Evolutionary conservation across 2,888 invertebrate species (phyloP).

Genomic region (Tryphoninae sp.): DNA sequence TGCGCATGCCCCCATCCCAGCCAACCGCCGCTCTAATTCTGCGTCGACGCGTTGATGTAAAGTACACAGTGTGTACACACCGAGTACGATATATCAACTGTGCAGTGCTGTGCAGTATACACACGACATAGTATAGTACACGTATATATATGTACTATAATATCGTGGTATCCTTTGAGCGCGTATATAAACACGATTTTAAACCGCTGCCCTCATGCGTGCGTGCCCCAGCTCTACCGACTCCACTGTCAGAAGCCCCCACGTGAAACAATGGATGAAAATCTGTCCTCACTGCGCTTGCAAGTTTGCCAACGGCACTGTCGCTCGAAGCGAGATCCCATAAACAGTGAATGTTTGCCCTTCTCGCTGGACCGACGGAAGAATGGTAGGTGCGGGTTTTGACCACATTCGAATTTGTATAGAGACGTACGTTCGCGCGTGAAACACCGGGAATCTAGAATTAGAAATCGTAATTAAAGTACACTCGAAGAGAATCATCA

Average conservation of each 20-base stretch:
- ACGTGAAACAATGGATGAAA: conserved; percentile 38
- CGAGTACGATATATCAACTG: not conserved
- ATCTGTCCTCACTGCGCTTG: not conserved
- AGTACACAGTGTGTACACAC: conserved; percentile 29
- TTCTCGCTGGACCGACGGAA: conserved; percentile 13
- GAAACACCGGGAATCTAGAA: not conserved
- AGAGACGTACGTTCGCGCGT: no score
- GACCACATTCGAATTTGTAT: no score
- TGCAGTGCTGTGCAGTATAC: not conserved
- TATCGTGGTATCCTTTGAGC: conserved; percentile 9
- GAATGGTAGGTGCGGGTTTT: not conserved
- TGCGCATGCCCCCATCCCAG: conserved; percentile 35
- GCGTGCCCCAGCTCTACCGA: not conserved
- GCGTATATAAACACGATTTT: conserved; percentile 37
- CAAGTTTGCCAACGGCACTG: not conserved
- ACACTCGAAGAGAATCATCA: no score
- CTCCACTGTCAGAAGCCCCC: not conserved
- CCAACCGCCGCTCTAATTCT: conserved; percentile 42
- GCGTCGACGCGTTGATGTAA: conserved; percentile 53
- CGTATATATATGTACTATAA: not conserved
- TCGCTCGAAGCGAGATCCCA: conserved; percentile 39
- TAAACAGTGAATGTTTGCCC: conserved; percentile 58
- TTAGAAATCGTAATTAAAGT: not conserved
- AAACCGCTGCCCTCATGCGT: conserved; percentile 38
- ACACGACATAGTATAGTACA: not conserved